Percentiles rank a stretch among this genome's conserved stretches.
Conservation (phyloP, 2,797 vertebrate genomes). For the Argya squamiceps region DNA sequence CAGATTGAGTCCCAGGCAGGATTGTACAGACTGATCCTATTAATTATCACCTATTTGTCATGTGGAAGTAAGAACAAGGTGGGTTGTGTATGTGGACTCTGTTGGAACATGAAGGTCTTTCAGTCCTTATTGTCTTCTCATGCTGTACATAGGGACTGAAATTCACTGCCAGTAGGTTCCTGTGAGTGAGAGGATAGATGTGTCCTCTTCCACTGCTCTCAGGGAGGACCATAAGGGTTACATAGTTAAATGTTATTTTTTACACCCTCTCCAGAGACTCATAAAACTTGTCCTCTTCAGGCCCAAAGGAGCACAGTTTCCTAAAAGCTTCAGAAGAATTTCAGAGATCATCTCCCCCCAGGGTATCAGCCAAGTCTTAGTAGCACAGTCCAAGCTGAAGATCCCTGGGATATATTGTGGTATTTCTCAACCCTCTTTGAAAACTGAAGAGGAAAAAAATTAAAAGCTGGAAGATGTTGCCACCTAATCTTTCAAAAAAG, state of each 20-base stretch:
- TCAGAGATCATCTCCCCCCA: background rate
- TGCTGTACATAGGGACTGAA: fast-evolving
- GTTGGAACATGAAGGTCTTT: background rate
- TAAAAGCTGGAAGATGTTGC: background rate
- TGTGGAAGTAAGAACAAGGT: background rate
- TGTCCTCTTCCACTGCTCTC: background rate
- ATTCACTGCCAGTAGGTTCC: background rate
- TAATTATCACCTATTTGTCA: background rate
- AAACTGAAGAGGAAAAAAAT: background rate
- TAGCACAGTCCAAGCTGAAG: background rate
- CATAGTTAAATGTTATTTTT: background rate
- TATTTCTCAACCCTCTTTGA: background rate
- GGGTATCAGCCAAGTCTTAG: background rate
- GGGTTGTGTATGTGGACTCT: background rate
- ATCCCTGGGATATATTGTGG: background rate
- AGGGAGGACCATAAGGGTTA: background rate
- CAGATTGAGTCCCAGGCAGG: background rate
- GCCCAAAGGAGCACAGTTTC: background rate
- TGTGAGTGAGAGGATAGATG: background rate
- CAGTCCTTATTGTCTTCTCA: background rate
- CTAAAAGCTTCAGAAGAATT: background rate
- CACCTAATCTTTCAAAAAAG: fast-evolving
- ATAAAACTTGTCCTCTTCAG: background rate
- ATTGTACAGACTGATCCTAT: background rate
- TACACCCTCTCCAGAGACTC: background rate